Base-by-base conservation (phyloP, 1,140 invertebrate genomes). In the Leptoteleia sp. region DNA sequence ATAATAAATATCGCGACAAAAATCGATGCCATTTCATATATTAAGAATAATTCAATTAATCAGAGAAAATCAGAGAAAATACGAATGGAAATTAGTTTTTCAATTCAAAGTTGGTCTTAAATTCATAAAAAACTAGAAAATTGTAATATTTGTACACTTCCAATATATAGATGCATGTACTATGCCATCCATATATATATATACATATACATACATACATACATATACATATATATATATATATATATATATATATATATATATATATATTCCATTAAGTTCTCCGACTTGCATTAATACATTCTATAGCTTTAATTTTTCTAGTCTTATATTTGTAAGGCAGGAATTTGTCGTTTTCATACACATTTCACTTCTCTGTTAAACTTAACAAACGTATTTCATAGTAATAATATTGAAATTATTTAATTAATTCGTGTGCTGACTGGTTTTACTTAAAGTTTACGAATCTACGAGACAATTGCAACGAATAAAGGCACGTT, bases 241-340 rank as follows among this genome's bases (percentile, higher is more conserved):
- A n/a, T n/a, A n/a, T n/a, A n/a, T n/a, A n/a, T n/a, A n/a, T n/a
- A n/a, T n/a, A n/a, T n/a, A n/a, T n/a, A n/a, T 76, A 47, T 80
- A 82, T 82, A 78, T 81, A 57, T 45, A 64, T 79, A 73, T 70
- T 33, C 22, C 37, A 35, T 64, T 62, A 62, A 67, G 59, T 68
- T 75, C 71, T 65, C 62, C 48, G 55, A 84, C 31, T 67, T 13
- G 13, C 13, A 52, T 31, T 29, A 35, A 50, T 61, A 45, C 37
- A 62, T 64, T 48, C 45, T 3, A 52, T 47, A 54, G 37, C 19
- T 35, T 79, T 47, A 67, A 55, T 55, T 82, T 55, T 48, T 83
- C 83, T 87, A 88, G 85, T 89, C 83, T 88, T 88, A 84, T 83
- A 83, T 83, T 87, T 47, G 84, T 89, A 89, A 89, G 88, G 88